These are phyloP conservation scores for Blastobasis adustella DNA, from an alignment of 2,888 invertebrate genomes.

Conservation along the genomic window DNA sequence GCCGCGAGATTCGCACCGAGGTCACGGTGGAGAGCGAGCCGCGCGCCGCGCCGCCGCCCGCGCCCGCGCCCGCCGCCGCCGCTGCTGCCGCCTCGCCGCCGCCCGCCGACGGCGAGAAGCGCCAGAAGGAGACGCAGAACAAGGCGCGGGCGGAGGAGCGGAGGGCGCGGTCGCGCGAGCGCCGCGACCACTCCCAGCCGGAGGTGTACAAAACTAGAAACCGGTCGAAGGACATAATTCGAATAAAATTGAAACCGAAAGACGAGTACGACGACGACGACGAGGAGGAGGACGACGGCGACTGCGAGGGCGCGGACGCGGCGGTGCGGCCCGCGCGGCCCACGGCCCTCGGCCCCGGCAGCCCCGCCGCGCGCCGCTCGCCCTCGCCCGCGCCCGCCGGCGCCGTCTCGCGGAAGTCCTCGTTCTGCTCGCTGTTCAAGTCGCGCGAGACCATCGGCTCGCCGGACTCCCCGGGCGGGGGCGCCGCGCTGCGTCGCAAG, in stretches of 20 bases:
- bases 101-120: conserved; percentile 40
- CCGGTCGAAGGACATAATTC: conserved; percentile 59
- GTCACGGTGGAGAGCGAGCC: conserved; percentile 41
- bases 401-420: conserved; percentile 83
- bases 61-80: conserved; percentile 5
- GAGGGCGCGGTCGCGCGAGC: conserved; percentile 39
- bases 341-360: conserved; percentile 36
- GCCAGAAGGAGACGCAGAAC: conserved; percentile 44
- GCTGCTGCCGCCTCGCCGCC: conserved; percentile 17
- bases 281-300: conserved; percentile 36
- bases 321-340: conserved; percentile 26
- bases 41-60: conserved; percentile 8
- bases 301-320: conserved; percentile 13
- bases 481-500: conserved; percentile 55
- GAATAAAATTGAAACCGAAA: conserved; percentile 84
- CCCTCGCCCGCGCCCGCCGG: conserved; percentile 80
- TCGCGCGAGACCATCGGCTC: conserved; percentile 80
- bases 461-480: conserved; percentile 76
- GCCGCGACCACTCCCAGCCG: conserved; percentile 47
- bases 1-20: conserved; percentile 52
- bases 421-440: conserved; percentile 87
- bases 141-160: conserved; percentile 44
- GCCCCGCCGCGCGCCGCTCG: conserved; percentile 32
- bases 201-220: conserved; percentile 48
- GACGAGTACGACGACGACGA: conserved; percentile 78